phyloP scores from a whole-genome alignment of 2,797 vertebrate genomes.

The Neosilurus mollespiculum region DNA sequence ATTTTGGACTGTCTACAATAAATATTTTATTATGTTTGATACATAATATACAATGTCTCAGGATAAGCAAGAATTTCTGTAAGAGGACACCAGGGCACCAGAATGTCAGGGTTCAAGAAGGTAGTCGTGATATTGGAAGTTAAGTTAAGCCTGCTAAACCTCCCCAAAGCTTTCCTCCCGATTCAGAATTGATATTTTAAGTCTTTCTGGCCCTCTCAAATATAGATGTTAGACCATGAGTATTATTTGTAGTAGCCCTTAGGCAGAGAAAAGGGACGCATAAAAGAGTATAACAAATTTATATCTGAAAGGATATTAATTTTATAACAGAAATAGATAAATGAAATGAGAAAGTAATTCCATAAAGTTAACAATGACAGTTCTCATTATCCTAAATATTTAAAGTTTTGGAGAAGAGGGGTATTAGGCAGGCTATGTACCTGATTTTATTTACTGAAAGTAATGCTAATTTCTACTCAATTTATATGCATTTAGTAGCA shows the following conservation, averaged over 20 bases:
- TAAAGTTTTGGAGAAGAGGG: not conserved
- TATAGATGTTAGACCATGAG: constrained; percentile 2
- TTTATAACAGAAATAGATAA: constrained; percentile 13
- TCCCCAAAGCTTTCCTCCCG: not conserved
- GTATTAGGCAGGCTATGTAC: not conserved
- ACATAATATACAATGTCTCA: not conserved
- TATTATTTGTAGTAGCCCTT: constrained; percentile 2
- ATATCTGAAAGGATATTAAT: constrained; percentile 14
- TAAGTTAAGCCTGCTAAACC: not conserved
- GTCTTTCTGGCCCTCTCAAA: not conserved
- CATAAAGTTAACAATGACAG: constrained; percentile 8
- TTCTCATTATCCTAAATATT: not conserved
- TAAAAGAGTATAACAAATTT: constrained; percentile 1
- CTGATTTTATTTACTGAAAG: constrained; percentile 4
- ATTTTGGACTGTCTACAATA: not conserved
- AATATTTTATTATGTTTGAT: not conserved
- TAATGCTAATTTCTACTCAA: not conserved
- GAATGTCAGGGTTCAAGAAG: not conserved
- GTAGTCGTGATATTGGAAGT: not conserved
- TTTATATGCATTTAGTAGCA: not conserved
- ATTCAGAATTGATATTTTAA: constrained; percentile 17
- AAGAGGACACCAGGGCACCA: not conserved
- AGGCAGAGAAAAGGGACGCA: not conserved
- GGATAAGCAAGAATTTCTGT: not conserved
- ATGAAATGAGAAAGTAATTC: constrained; percentile 8